Percentiles rank a stretch among this genome's conserved stretches.
Evolutionary conservation across 2,113 vertebrate species (phyloP).

Genomic region (Leptodactylus fuscus): DNA sequence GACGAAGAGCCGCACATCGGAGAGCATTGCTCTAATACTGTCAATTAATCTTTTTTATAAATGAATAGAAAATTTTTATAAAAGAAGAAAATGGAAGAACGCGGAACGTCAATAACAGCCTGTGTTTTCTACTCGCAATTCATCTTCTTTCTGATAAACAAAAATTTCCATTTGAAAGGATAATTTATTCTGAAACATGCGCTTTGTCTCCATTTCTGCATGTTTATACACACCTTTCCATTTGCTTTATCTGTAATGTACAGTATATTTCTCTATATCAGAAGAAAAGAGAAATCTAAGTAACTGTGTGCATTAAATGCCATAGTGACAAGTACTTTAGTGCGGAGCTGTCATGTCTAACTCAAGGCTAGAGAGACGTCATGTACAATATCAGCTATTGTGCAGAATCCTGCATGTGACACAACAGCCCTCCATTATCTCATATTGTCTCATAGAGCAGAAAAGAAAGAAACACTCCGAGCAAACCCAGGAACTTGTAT

Average conservation of each 20-base stretch:
- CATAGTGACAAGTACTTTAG: not conserved
- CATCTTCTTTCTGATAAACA: not conserved
- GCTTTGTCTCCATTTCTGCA: not conserved
- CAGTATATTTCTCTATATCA: not conserved
- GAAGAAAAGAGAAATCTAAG: not conserved
- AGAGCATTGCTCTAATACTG: no score
- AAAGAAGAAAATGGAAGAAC: not conserved
- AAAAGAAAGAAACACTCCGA: no score
- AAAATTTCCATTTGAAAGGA: conserved; percentile 8
- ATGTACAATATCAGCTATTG: not conserved
- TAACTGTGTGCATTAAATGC: not conserved
- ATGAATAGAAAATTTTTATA: not conserved
- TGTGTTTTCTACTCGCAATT: not conserved
- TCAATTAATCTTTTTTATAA: not conserved
- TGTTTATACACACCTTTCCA: not conserved
- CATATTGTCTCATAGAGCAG: no score
- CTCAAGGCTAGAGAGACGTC: not conserved
- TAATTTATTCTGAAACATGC: not conserved
- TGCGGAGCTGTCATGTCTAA: not conserved
- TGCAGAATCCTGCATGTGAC: not conserved
- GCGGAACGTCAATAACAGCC: not conserved
- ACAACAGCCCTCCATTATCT: not conserved
- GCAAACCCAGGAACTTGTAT: no score
- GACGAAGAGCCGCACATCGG: no score
- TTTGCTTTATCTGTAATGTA: not conserved